phyloP scores from a whole-genome alignment of 64 coral and sea anemone species.

The Dendronephthya gigantea region DNA sequence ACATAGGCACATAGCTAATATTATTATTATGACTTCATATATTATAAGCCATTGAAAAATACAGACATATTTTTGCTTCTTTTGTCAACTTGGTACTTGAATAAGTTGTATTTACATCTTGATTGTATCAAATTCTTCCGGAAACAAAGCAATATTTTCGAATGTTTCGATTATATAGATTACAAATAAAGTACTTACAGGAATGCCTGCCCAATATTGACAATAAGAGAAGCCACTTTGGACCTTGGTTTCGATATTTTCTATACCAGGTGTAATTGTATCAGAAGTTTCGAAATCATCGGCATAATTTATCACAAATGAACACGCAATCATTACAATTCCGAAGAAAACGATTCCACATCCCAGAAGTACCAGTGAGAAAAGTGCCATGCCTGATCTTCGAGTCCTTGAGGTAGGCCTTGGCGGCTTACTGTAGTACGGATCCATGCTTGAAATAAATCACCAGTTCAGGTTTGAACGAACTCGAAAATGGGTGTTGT shows the following conservation, averaged over 20 bases:
- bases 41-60: too few species aligned
- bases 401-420: background rate
- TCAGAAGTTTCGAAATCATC: background rate
- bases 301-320: background rate
- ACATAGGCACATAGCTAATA: too few species aligned
- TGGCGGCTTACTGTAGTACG: background rate
- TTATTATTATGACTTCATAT: too few species aligned
- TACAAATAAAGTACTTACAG: background rate
- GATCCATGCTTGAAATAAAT: background rate
- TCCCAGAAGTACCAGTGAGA: background rate
- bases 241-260: background rate
- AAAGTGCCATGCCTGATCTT: background rate
- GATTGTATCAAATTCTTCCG: too few species aligned
- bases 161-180: background rate
- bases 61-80: too few species aligned
- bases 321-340: background rate
- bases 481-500: background rate
- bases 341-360: background rate
- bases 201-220: constrained; percentile 4
- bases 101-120: too few species aligned
- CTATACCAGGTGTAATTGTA: too few species aligned
- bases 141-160: too few species aligned
- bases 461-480: background rate
- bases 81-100: too few species aligned
- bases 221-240: background rate